phyloP scores from a whole-genome alignment of 2,888 invertebrate genomes.

The Cylloceria caligata region DNA sequence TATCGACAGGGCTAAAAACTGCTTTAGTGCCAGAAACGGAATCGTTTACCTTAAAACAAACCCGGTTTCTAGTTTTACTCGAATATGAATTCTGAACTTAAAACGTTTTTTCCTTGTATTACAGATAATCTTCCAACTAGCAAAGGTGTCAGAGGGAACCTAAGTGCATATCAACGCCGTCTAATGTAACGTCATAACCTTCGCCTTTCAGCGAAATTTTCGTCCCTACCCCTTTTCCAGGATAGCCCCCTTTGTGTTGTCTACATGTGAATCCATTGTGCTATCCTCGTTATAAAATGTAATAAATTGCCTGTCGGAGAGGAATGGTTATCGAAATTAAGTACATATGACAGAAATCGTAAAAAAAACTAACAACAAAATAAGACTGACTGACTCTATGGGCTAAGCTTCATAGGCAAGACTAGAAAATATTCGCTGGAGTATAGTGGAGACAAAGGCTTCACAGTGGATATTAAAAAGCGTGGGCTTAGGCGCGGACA shows the following conservation, averaged over 20 bases:
- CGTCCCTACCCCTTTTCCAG: conserved; percentile 63
- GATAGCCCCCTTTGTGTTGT: conserved; percentile 69
- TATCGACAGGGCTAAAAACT: too few relatives aligned
- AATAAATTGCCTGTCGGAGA: conserved; percentile 69
- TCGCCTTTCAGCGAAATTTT: conserved; percentile 77
- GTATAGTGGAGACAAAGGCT: conserved; percentile 1
- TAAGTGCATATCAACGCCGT: conserved; percentile 82
- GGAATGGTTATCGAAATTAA: conserved; percentile 69
- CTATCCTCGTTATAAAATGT: conserved; percentile 82
- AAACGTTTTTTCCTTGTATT: conserved; percentile 64
- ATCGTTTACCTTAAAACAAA: not conserved
- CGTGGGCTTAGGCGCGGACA: conserved; percentile 34
- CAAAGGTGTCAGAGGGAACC: conserved; percentile 76
- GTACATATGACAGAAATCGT: conserved; percentile 34
- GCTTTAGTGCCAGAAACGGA: not conserved
- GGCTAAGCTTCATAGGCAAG: conserved; percentile 79
- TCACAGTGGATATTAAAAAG: not conserved
- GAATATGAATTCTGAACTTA: not conserved
- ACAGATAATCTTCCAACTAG: conserved; percentile 82
- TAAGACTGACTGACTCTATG: conserved; percentile 84
- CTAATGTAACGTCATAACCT: conserved; percentile 81
- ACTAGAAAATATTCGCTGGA: conserved; percentile 32
- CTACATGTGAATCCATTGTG: conserved; percentile 81
- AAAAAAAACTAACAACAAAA: conserved; percentile 72
- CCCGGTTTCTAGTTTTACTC: not conserved